Conservation (phyloP, 2,797 vertebrate species). For the Helicolenus hilgendorfi region DNA sequence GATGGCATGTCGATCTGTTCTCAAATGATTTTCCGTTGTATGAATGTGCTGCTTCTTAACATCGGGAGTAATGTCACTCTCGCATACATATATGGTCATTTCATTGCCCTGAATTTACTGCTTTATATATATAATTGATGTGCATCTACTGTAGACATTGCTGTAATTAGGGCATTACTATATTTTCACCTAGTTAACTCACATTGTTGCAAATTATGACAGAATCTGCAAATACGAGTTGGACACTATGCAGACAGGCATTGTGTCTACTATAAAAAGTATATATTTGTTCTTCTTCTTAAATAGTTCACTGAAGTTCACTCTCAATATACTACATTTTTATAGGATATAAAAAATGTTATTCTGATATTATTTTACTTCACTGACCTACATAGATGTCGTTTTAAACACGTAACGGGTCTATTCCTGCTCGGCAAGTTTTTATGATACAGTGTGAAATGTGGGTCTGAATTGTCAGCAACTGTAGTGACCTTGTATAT, state of each 20-base stretch:
- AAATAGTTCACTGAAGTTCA: not conserved
- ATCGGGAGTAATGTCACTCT: not conserved
- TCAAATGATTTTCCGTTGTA: not conserved
- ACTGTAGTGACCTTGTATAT: not conserved
- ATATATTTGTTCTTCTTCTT: not conserved
- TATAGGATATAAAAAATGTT: not conserved
- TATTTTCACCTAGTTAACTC: not conserved
- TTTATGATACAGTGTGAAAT: conserved; percentile 43
- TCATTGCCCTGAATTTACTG: not conserved
- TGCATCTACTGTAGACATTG: not conserved
- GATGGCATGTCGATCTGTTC: not conserved
- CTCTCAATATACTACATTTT: not conserved
- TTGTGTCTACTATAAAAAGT: not conserved
- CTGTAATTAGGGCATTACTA: not conserved
- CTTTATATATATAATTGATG: not conserved
- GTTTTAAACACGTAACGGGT: not conserved
- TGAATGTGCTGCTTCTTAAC: not conserved
- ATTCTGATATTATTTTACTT: not conserved
- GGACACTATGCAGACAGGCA: not conserved
- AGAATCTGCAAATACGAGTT: not conserved
- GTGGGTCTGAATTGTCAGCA: conserved; percentile 21
- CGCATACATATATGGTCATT: not conserved
- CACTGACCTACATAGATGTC: not conserved
- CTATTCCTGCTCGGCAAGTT: conserved; percentile 15
- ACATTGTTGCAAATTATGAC: not conserved